Evolutionary conservation across 2,113 vertebrate genomes (phyloP), one percentile per base, ranked within the genome.

Genomic region (Deroptyus accipitrinus): DNA sequence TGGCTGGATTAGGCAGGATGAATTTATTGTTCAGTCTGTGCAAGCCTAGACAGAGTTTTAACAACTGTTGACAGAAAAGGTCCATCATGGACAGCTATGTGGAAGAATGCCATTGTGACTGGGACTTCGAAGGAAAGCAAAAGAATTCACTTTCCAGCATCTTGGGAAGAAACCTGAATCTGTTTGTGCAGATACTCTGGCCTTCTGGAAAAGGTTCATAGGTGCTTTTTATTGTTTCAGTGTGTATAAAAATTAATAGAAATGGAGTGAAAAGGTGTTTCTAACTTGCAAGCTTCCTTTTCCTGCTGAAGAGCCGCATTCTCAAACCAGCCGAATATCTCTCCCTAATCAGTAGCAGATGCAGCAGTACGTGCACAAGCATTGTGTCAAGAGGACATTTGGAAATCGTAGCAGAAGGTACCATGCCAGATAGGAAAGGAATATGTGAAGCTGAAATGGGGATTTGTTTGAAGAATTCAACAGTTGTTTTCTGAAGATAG

Each of bases 301-400:
- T 54, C 64, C 52, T 75, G 51, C 46, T 7, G 37, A 70, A 92
- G 30, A 90, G 59, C 66, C 59, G 33, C 79, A 31, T 90, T 87
- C 88, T 92, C 69, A 94, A 92, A 86, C 31, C 42, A 77, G 73
- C 75, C 91, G 61, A 59, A 52, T 83, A 94, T 92, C 83, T 44
- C 49, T 93, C 75, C 91, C 83, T 97, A 97, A 97, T 96, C 93
- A 90, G 42, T 85, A 96, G 87, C 95, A 97, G 95, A 97, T 97
- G 94, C 88, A 96, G 92, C 46, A 33, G 70, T 95, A 81, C 33
- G 17, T 96, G 92, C 72, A 72, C 64, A 83, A 93, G 54, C 19
- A 10, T 83, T 83, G 51, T 97, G 86, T 97, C 68, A 86, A 78
- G 51, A 94, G 86, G 79, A 94, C 67, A 76, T 96, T 96, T 79